Evolutionary conservation across 1,140 invertebrate species (phyloP).

Genomic region (Varroa destructor): DNA sequence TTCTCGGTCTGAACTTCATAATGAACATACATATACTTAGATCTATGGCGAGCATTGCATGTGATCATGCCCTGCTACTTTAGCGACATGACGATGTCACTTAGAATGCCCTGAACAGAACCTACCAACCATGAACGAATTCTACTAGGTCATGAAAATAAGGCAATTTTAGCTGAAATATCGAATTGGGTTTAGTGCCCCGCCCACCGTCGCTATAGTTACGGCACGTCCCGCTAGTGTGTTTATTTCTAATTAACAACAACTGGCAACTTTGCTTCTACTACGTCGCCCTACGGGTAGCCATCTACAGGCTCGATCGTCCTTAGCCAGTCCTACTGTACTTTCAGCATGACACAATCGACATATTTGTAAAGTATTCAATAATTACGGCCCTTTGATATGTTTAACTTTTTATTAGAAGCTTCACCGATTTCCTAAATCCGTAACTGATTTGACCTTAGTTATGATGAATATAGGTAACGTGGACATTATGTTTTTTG

Average conservation of each 20-base stretch:
- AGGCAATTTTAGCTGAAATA: conserved; percentile 28
- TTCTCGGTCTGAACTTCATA: too few relatives aligned
- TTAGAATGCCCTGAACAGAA: neutral
- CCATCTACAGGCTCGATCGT: too few relatives aligned
- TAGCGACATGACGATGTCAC: too few relatives aligned
- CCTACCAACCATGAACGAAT: neutral
- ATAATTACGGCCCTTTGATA: too few relatives aligned
- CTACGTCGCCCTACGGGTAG: too few relatives aligned
- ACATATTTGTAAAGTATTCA: too few relatives aligned
- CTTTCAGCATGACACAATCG: too few relatives aligned
- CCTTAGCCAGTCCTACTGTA: too few relatives aligned
- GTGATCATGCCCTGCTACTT: too few relatives aligned
- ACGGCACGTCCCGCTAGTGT: conserved; percentile 11
- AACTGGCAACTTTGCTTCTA: too few relatives aligned
- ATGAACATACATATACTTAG: too few relatives aligned
- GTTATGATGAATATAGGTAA: neutral
- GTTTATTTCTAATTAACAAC: conserved; percentile 28
- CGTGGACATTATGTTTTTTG: neutral
- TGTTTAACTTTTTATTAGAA: neutral
- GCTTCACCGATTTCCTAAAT: neutral
- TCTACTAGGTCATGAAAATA: conserved; percentile 22
- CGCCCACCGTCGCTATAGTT: conserved; percentile 15
- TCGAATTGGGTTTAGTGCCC: conserved; percentile 11
- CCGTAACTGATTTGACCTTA: neutral
- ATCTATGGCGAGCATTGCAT: too few relatives aligned